Base-by-base conservation (phyloP, 2,888 invertebrate genomes). In the Cenopis cana region DNA sequence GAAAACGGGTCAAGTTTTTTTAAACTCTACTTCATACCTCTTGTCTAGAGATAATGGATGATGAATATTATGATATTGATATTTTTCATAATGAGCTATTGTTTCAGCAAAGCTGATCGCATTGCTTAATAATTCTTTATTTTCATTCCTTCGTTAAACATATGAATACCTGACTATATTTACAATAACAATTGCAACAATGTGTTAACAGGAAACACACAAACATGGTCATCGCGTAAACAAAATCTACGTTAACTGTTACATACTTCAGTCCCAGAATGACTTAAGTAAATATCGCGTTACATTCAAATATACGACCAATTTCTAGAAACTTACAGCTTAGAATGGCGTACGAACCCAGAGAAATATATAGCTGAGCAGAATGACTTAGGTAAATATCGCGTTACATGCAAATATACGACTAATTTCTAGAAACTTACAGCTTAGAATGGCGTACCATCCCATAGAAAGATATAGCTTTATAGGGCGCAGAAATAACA, bases 221-320 rank as follows among this genome's bases (percentile, higher is more conserved):
- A 61, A 61, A 5, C 2, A 29, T 46, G 20, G 5, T 12, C 36
- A 60, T 46, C 10, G 60, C 24, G 46, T 29, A 60, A 60, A 46
- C 46, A 46, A n/a, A 3, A 10, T 20, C 24, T 46, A 60, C 17
- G 14, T 38, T 14, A 2, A 54, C 54, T 54, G 54, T 6, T 12
- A 12, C n/a, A n/a, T n/a, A n/a, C n/a, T n/a, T n/a, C n/a, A n/a
- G n/a, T n/a, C n/a, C n/a, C 14, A 18, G 50, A 18, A 50, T 10
- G 10, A 50, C 5, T 52, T 49, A 49, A 0, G 49, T 49, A n/a
- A 49, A 17, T 17, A 49, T 49, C 18, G 1, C 12, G 14, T 12
- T 36, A 9, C 36, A 36, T 4, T 4, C 36, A 17, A 38, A 6
- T 11, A 18, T 57, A 18, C 12, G 17, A 18, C 36, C 18, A 20